A percentile compares a stretch with the other conserved stretches of the same genome.
These are phyloP conservation scores for Cryptotermes secundus DNA, from an alignment of 1,140 invertebrate species.

Conservation along the genomic window DNA sequence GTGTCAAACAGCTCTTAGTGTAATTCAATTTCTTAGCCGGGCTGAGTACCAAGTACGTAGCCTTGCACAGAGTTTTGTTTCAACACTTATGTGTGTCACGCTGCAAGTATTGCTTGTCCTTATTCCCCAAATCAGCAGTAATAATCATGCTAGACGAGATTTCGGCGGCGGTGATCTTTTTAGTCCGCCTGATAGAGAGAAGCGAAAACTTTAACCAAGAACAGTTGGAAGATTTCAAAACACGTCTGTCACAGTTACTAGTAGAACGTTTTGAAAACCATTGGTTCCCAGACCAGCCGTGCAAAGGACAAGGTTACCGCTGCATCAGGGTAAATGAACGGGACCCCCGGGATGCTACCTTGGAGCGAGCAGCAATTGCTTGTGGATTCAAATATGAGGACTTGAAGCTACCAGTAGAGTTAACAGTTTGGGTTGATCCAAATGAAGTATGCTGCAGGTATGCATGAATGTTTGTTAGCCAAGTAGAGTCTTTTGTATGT, in stretches of 20 bases:
- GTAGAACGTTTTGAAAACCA: slow-evolving; percentile 66
- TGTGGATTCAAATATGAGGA: slow-evolving; percentile 68
- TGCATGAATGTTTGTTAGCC: neutral
- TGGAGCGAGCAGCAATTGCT: slow-evolving; percentile 65
- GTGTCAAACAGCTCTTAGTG: neutral
- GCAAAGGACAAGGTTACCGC: slow-evolving; percentile 71
- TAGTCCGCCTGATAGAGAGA: slow-evolving; percentile 58
- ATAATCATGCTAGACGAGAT: slow-evolving; percentile 32
- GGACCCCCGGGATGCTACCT: slow-evolving; percentile 61
- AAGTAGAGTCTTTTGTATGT: too few species aligned
- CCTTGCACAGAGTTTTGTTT: slow-evolving; percentile 28
- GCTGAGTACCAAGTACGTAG: slow-evolving; percentile 33
- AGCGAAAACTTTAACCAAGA: slow-evolving; percentile 58
- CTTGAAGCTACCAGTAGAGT: slow-evolving; percentile 65
- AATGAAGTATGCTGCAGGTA: slow-evolving; percentile 71
- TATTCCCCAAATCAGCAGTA: slow-evolving; percentile 22
- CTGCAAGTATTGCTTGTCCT: slow-evolving; percentile 30
- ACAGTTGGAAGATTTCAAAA: slow-evolving; percentile 59
- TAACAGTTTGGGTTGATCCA: slow-evolving; percentile 77
- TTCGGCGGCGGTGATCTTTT: slow-evolving; percentile 44
- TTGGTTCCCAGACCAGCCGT: slow-evolving; percentile 75
- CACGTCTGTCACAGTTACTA: slow-evolving; percentile 55
- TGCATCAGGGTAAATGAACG: slow-evolving; percentile 72
- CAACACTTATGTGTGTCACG: slow-evolving; percentile 35
- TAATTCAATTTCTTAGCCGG: neutral